phyloP scores from a whole-genome alignment of 2,113 vertebrate species.

The Oryzias javanicus region DNA sequence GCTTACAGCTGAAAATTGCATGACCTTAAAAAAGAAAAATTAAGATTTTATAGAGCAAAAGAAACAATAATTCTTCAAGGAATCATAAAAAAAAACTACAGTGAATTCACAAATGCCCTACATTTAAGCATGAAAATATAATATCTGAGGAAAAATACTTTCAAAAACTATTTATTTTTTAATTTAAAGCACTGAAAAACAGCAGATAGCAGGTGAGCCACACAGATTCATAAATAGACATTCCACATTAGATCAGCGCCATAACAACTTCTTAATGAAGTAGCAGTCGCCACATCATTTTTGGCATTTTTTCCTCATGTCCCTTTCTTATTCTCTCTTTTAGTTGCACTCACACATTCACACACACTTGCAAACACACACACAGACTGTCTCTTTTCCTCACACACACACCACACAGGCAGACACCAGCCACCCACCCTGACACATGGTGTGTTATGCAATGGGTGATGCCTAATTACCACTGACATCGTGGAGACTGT shows the following conservation, averaged over 20 bases:
- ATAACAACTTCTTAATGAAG: constrained; percentile 10
- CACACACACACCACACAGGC: constrained; percentile 9
- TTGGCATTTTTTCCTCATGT: not conserved
- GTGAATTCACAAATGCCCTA: constrained; percentile 26
- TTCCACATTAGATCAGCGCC: not conserved
- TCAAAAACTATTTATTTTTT: no score
- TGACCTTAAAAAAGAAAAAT: constrained; percentile 47
- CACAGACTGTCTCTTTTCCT: no score
- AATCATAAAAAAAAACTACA: constrained; percentile 3
- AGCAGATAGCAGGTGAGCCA: not conserved
- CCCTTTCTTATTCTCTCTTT: constrained; percentile 1
- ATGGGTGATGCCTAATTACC: constrained; percentile 81
- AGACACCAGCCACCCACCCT: constrained; percentile 72
- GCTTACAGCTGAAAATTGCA: constrained; percentile 53
- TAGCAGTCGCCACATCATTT: constrained; percentile 21
- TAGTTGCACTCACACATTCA: constrained; percentile 7
- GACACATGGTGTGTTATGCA: constrained; percentile 83
- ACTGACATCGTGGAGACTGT: constrained; percentile 79
- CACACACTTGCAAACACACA: no score
- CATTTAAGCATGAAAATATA: constrained; percentile 26
- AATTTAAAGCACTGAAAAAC: not conserved
- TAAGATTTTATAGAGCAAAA: constrained; percentile 44
- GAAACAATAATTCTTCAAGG: constrained; percentile 14
- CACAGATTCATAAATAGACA: not conserved
- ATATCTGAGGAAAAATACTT: no score